Evolutionary conservation across 2,797 vertebrate genomes (phyloP).

Genomic region (Myotis findleyi): DNA sequence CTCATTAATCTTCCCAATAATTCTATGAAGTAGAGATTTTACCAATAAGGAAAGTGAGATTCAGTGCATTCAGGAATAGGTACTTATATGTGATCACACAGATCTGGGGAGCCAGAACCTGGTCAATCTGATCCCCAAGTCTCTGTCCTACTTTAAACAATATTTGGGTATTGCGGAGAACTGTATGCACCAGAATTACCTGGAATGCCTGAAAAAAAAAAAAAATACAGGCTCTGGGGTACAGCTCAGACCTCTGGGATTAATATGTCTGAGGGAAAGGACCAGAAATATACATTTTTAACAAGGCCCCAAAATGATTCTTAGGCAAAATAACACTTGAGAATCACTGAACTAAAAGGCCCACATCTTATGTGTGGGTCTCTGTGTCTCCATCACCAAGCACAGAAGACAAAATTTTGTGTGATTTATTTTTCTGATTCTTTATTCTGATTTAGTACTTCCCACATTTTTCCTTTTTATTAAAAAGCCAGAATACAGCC

Average conservation of each 20-base stretch:
- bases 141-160: not conserved
- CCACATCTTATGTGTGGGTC: not conserved
- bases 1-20: not conserved
- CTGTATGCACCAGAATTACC: not conserved
- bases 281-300: slow-evolving; percentile 20
- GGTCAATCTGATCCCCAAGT: not conserved
- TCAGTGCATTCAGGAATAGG: not conserved
- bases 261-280: not conserved
- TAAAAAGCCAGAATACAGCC: not conserved
- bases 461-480: not conserved
- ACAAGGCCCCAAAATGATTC: not conserved
- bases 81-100: not conserved
- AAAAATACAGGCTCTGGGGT: not conserved
- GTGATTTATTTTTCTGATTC: slow-evolving; percentile 26
- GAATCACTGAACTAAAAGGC: not conserved
- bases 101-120: not conserved
- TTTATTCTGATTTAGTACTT: slow-evolving; percentile 25
- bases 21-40: not conserved
- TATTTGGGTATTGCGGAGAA: not conserved
- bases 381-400: not conserved
- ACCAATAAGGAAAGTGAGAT: not conserved
- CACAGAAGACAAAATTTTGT: not conserved
- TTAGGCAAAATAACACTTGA: not conserved
- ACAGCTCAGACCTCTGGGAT: not conserved
- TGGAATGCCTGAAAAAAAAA: not conserved